phyloP scores from a whole-genome alignment of 2,113 vertebrate genomes.

The Sterna hirundo region DNA sequence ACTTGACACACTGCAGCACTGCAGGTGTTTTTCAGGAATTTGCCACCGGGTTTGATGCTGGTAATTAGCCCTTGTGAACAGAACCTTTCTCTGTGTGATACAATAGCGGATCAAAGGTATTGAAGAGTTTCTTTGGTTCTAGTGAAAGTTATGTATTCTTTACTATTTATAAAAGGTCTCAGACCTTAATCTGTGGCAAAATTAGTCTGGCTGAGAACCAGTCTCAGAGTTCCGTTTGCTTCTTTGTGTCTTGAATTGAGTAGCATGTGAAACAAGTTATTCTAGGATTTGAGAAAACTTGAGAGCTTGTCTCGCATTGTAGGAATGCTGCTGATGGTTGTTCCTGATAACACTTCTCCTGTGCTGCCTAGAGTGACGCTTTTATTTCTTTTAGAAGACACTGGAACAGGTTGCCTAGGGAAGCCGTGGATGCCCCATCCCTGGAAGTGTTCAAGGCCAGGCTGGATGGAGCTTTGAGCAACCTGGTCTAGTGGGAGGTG shows the following conservation, averaged over 20 bases:
- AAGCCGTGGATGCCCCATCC: too few species aligned
- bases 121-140: not conserved
- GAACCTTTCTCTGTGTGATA: not conserved
- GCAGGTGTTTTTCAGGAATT: not conserved
- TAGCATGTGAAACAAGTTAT: not conserved
- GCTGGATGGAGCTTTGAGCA: too few species aligned
- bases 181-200: not conserved
- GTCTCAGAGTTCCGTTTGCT: not conserved
- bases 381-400: not conserved
- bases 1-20: not conserved
- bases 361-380: not conserved
- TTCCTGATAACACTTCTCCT: not conserved
- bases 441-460: too few species aligned
- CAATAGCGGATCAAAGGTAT: not conserved
- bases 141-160: not conserved
- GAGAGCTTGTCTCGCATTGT: not conserved
- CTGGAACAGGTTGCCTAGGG: too few species aligned
- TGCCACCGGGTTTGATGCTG: not conserved
- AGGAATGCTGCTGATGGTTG: not conserved
- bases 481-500: too few species aligned
- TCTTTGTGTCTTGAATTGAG: not conserved
- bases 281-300: not conserved
- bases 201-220: not conserved
- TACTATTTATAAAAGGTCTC: not conserved
- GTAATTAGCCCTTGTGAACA: not conserved